Evolutionary conservation across 2,888 invertebrate genomes (phyloP), one percentile per base, ranked within the genome.

Genomic region (Oegoconia quadripuncta): DNA sequence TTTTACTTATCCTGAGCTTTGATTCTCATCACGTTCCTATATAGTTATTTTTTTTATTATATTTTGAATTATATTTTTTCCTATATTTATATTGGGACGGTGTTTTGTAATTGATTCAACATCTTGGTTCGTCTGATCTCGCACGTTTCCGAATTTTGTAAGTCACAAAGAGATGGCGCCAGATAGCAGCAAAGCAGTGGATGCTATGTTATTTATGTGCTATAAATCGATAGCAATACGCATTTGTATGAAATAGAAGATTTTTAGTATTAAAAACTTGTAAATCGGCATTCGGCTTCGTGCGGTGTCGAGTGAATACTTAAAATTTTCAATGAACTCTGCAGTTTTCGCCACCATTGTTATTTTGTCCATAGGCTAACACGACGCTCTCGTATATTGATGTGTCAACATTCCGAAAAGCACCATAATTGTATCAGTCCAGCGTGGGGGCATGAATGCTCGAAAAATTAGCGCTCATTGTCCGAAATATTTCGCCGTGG

Each of bases 201-300:
- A n/a, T 42, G 45, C 44, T 45, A 39, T 39, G 39, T 13, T 27
- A 27, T 13, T 12, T 6, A 12, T 27, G 7, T 13, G 27, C 25
- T 25, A 25, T 25, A n/a, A 25, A 38, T 41, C 44, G 32, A 35
- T 41, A 44, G 50, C 48, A 37, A 52, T 48, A 45, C 34, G 48
- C 51, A 46, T 52, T 52, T 53, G 49, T 53, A 60, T 56, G 52
- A 39, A 57, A 55, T 58, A 50, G 52, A 49, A 50, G 48, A 47
- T 48, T 42, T 59, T 60, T 59, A 59, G 62, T 54, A 48, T 56
- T 47, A 48, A 54, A 57, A 42, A 28, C 17, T 50, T 54, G 51
- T 49, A 51, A 52, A 52, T 58, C 51, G 55, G 56, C 44, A 39
- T 42, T 39, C 27, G 30, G n/a, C 14, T 26, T 33, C 43, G 55